Evolutionary conservation across 2,888 invertebrate species (phyloP).

Genomic region (Leucophenga montana): DNA sequence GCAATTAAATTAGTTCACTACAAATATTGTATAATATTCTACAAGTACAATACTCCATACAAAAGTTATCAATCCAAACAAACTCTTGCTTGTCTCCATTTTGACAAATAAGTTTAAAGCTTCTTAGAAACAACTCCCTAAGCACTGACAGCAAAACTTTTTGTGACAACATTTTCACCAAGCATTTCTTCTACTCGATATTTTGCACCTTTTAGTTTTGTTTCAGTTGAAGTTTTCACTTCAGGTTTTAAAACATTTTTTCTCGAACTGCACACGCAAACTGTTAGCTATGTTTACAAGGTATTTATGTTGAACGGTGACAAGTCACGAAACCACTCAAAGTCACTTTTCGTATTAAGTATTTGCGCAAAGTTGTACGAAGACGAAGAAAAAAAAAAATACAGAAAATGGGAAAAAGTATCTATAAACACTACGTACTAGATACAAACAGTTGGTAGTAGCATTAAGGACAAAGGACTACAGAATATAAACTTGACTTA

Average conservation of each 20-base stretch:
- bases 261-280: constrained; percentile 11
- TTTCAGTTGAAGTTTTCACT: neutral
- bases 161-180: too few species aligned
- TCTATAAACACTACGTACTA: too few species aligned
- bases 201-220: neutral
- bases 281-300: constrained; percentile 17
- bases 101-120: too few species aligned
- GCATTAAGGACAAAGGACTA: neutral
- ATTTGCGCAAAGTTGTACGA: constrained; percentile 16
- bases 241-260: neutral
- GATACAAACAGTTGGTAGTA: neutral
- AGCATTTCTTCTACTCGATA: neutral
- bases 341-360: constrained; percentile 23
- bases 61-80: too few species aligned
- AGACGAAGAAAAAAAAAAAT: neutral
- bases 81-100: too few species aligned
- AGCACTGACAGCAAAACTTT: too few species aligned
- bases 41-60: too few species aligned
- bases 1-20: too few species aligned
- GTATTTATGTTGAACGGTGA: constrained; percentile 28
- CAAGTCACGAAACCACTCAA: constrained; percentile 28
- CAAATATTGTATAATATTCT: too few species aligned
- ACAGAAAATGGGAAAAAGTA: neutral
- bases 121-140: too few species aligned
- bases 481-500: constrained; percentile 14